Percentiles rank a stretch among this genome's conserved stretches.
phyloP scores from a whole-genome alignment of 2,888 invertebrate genomes.

The Synergus japonicus region DNA sequence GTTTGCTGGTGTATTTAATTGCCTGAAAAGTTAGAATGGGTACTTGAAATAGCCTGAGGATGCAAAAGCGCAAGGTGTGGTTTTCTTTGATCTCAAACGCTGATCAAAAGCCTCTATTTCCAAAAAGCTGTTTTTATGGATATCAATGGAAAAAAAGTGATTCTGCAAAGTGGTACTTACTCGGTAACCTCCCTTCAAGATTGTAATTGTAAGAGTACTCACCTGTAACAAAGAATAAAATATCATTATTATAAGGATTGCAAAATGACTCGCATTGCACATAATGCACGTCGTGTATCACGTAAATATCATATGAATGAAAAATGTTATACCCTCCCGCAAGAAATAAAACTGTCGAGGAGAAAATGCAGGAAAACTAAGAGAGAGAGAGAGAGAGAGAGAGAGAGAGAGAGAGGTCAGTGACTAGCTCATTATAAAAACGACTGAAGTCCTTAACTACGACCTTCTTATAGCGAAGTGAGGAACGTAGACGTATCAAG shows the following conservation, averaged over 20 bases:
- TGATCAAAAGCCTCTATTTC: background rate
- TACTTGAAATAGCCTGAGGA: background rate
- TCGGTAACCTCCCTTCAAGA: background rate
- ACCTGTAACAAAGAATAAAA: conserved; percentile 12
- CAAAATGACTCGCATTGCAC: background rate
- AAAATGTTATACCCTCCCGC: background rate
- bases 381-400: too few species aligned
- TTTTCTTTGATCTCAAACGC: conserved; percentile 25
- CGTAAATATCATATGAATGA: background rate
- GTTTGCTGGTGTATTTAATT: background rate
- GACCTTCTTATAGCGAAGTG: conserved; percentile 1
- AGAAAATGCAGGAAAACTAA: background rate
- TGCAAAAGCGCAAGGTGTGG: background rate
- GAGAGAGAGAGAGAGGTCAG: background rate
- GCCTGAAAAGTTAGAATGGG: background rate
- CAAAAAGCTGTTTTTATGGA: background rate
- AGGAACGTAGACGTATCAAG: conserved; percentile 29
- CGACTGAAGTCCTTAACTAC: conserved; percentile 18
- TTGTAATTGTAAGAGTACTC: background rate
- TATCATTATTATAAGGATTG: background rate
- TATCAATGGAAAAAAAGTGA: background rate
- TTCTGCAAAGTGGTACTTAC: background rate
- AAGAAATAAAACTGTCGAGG: background rate
- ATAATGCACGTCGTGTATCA: too few species aligned
- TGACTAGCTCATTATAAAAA: conserved; percentile 22